Conservation (phyloP, 2,888 invertebrate genomes). For the Lacanobia oleracea region DNA sequence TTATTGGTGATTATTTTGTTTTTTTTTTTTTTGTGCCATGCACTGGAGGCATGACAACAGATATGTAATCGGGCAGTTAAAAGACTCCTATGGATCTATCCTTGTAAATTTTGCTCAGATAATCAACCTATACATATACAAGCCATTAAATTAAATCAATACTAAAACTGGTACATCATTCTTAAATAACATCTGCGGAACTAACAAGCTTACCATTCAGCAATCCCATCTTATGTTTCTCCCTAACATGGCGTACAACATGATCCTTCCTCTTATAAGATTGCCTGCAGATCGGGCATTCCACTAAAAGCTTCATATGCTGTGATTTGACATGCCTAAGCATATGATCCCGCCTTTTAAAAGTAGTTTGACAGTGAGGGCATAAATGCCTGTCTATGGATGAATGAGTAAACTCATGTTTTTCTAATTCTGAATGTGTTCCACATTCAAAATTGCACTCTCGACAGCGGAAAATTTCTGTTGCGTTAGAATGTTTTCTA, state of each 20-base stretch:
- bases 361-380: conserved; percentile 72
- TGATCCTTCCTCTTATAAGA: conserved; percentile 79
- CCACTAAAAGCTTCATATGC: conserved; percentile 72
- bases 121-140: background rate
- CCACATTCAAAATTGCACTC: conserved; percentile 70
- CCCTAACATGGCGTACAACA: conserved; percentile 76
- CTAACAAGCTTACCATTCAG: conserved; percentile 72
- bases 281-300: conserved; percentile 76
- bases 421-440: conserved; percentile 64
- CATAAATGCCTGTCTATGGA: conserved; percentile 71
- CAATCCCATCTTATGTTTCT: conserved; percentile 77
- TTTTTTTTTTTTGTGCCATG: too few species aligned
- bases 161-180: background rate
- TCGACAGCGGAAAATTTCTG: conserved; percentile 70
- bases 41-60: too few species aligned
- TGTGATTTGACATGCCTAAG: conserved; percentile 76
- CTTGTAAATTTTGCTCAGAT: too few species aligned
- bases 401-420: conserved; percentile 72
- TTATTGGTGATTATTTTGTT: too few species aligned
- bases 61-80: too few species aligned
- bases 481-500: conserved; percentile 63
- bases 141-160: background rate
- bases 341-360: conserved; percentile 81
- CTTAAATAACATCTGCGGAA: conserved; percentile 64
- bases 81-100: too few species aligned